Conservation (phyloP, 2,888 invertebrate genomes). For the Cepaea hortensis region DNA sequence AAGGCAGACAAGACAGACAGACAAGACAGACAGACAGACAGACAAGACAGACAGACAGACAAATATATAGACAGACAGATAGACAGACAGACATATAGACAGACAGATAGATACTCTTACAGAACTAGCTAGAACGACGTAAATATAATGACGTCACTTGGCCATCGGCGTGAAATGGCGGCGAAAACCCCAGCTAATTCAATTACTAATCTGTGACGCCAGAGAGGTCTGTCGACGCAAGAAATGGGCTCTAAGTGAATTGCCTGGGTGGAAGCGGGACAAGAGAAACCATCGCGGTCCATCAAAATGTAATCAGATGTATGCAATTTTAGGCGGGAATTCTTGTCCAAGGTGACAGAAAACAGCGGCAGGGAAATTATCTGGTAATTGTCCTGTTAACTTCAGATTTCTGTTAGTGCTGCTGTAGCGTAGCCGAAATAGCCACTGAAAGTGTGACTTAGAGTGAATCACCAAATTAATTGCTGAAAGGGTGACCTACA, state of each 20-base stretch:
- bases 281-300: constrained; percentile 17
- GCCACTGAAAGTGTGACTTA: too few relatives aligned
- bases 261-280: neutral
- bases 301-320: neutral
- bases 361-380: neutral
- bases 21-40: too few relatives aligned
- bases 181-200: constrained; percentile 2
- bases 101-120: neutral
- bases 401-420: neutral
- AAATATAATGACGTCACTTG: neutral
- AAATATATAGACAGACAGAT: neutral
- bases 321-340: neutral
- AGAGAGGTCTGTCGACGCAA: neutral
- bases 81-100: constrained; percentile 1
- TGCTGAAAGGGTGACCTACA: too few relatives aligned
- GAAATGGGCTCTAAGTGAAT: neutral
- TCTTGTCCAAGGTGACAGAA: neutral
- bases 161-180: constrained; percentile 1
- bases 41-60: constrained; percentile 1
- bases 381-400: neutral
- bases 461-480: too few relatives aligned
- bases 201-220: constrained; percentile 16
- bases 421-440: too few relatives aligned
- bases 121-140: too few relatives aligned
- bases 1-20: neutral